phyloP scores from a whole-genome alignment of 30 jellyfish, hydroid and myxozoan species.

The Hydractinia symbiolongicarpus region DNA sequence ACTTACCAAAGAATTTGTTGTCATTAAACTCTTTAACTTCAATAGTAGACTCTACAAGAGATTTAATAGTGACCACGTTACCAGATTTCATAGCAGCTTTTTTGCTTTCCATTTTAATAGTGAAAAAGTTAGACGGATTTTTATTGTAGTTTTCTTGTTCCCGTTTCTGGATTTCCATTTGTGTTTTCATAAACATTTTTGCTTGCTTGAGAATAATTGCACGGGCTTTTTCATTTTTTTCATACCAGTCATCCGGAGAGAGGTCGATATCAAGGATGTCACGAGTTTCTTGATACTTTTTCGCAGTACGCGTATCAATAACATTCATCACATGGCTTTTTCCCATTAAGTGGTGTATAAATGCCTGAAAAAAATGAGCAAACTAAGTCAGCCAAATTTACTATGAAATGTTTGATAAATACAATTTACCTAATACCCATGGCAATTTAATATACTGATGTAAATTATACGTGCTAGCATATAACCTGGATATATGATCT shows the following conservation, averaged over 20 bases:
- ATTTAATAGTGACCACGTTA: conserved; percentile 47
- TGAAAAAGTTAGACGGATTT: conserved; percentile 71
- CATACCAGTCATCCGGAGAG: conserved; percentile 94
- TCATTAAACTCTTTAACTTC: conserved; percentile 73
- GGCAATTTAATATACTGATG: too few species aligned
- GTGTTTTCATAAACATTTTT: conserved; percentile 52
- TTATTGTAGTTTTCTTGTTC: conserved; percentile 60
- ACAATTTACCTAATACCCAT: too few species aligned
- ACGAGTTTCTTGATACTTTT: conserved; percentile 70
- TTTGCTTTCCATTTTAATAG: conserved; percentile 64
- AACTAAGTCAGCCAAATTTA: too few species aligned
- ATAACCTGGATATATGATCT: too few species aligned
- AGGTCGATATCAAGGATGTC: conserved; percentile 78
- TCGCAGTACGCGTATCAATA: conserved; percentile 80
- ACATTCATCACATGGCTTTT: conserved; percentile 75
- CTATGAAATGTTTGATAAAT: too few species aligned
- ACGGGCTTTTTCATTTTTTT: conserved; percentile 59
- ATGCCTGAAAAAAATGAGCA: conserved; percentile 41
- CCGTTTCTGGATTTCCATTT: conserved; percentile 32
- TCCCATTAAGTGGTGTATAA: conserved; percentile 69
- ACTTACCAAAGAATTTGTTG: conserved; percentile 75
- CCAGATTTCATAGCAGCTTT: conserved; percentile 66
- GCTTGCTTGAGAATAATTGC: conserved; percentile 57
- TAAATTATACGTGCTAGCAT: too few species aligned
- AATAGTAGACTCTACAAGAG: conserved; percentile 67